Percentiles rank a stretch among this genome's conserved stretches.
These are phyloP conservation scores for Hypotaenidia okinawae DNA, from an alignment of 2,797 vertebrate genomes.

Conservation along the genomic window DNA sequence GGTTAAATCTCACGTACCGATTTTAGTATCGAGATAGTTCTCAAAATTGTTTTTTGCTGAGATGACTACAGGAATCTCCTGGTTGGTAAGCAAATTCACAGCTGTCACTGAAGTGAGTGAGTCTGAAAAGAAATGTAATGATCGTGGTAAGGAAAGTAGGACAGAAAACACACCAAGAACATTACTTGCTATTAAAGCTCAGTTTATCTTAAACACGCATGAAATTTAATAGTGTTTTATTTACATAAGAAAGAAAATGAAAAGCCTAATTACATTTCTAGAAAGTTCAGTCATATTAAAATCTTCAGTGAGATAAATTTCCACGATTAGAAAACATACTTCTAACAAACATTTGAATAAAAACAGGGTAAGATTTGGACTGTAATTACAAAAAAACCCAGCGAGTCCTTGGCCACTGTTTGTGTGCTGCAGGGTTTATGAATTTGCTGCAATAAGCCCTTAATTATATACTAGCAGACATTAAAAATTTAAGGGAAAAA, in stretches of 20 bases:
- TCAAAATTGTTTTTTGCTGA: constrained; percentile 82
- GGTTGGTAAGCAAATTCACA: constrained; percentile 86
- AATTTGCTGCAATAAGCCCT: not conserved
- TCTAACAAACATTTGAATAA: not conserved
- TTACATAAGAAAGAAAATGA: not conserved
- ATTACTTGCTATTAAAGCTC: not conserved
- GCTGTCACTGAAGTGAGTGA: constrained; percentile 88
- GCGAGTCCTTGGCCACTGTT: not conserved
- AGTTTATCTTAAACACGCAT: not conserved
- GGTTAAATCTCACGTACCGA: constrained; percentile 81
- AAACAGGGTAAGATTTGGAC: not conserved
- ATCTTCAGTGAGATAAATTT: not conserved
- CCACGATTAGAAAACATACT: not conserved
- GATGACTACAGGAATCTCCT: constrained; percentile 89
- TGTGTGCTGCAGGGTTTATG: not conserved
- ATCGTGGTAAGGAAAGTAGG: not conserved
- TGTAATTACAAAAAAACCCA: not conserved
- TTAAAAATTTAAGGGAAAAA: not conserved
- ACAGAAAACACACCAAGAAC: not conserved
- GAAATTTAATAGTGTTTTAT: not conserved
- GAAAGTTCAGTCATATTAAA: not conserved
- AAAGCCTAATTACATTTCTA: not conserved
- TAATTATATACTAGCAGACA: not conserved
- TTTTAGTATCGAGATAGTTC: constrained; percentile 87
- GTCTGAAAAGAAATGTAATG: constrained; percentile 79